phyloP scores from a whole-genome alignment of 2,888 invertebrate genomes.

The Mantis religiosa region DNA sequence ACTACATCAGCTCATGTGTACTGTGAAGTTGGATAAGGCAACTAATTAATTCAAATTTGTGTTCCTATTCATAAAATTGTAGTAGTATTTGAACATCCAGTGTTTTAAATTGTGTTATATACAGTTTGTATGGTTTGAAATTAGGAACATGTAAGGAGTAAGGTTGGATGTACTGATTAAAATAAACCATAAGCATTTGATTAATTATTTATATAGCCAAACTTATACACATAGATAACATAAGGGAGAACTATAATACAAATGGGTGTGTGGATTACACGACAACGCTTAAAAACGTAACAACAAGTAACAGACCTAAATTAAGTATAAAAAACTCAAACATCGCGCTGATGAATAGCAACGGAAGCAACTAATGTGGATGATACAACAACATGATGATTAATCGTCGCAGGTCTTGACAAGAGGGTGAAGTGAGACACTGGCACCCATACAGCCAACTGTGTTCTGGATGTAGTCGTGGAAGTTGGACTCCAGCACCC shows the following conservation, averaged over 20 bases:
- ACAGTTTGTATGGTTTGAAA: not conserved
- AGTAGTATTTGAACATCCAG: too few relatives aligned
- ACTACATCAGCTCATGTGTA: too few relatives aligned
- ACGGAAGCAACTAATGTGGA: not conserved
- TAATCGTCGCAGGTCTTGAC: slow-evolving; percentile 45
- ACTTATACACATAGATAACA: not conserved
- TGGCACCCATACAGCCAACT: slow-evolving; percentile 59
- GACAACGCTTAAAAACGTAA: not conserved
- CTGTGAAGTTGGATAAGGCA: too few relatives aligned
- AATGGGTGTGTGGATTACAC: not conserved
- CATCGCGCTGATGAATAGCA: not conserved
- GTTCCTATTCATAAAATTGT: too few relatives aligned
- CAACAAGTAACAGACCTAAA: not conserved
- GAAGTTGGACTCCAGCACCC: slow-evolving; percentile 64
- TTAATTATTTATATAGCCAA: not conserved
- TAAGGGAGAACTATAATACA: not conserved
- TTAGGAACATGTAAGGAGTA: not conserved
- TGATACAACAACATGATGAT: not conserved
- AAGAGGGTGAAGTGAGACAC: slow-evolving; percentile 57
- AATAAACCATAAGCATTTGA: not conserved
- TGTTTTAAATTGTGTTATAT: too few relatives aligned
- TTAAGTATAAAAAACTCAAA: not conserved
- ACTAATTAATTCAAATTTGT: too few relatives aligned
- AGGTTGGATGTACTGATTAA: not conserved
- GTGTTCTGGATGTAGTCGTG: slow-evolving; percentile 58